These are phyloP conservation scores for Phalacrocorax brasilianus DNA, from an alignment of 2,113 vertebrate genomes.

Conservation along the genomic window DNA sequence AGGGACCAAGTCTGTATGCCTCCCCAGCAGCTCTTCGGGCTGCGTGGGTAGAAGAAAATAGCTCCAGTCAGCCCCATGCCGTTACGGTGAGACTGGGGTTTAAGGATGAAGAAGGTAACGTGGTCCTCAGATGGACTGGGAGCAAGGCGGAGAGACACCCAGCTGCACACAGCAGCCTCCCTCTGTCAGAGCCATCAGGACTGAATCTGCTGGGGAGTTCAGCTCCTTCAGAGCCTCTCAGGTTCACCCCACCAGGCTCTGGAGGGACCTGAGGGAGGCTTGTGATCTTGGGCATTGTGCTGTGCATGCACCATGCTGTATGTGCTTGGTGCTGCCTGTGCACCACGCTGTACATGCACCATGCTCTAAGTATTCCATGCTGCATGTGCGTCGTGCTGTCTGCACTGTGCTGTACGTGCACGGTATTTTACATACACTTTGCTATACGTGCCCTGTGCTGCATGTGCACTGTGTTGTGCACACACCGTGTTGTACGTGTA, in stretches of 20 bases:
- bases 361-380: fast-evolving
- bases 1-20: background rate
- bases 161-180: background rate
- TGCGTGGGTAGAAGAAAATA: background rate
- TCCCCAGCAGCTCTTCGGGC: background rate
- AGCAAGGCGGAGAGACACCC: background rate
- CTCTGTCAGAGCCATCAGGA: background rate
- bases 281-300: too few species aligned
- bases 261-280: background rate
- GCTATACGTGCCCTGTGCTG: background rate
- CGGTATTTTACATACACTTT: background rate
- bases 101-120: background rate
- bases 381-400: background rate
- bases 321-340: background rate
- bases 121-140: background rate
- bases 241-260: background rate
- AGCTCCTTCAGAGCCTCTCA: background rate
- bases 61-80: background rate
- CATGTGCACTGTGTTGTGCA: fast-evolving
- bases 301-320: fast-evolving
- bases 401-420: background rate
- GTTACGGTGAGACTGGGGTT: fast-evolving
- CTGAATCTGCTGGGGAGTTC: background rate
- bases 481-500: fast-evolving
- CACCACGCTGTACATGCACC: background rate